Base-by-base conservation (phyloP, 2,888 invertebrate species). In the Rhingia campestris region DNA sequence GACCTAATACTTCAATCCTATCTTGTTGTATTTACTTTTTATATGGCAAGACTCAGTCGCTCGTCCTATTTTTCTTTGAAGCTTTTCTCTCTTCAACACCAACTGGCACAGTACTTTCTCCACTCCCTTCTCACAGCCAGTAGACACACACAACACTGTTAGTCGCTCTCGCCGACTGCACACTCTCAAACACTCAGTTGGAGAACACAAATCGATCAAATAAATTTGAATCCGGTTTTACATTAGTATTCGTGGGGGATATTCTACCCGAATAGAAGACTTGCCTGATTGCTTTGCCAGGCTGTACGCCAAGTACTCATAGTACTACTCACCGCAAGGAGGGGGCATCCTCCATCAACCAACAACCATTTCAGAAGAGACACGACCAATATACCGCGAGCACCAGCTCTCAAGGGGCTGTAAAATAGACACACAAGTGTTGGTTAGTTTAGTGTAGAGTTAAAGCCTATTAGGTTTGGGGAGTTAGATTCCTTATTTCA, bases 401-500 rank as follows among this genome's bases (percentile, higher is more conserved):
- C 6, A 45, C 37, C 33, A 72, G 53, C 61, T 4, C 14, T 56
- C 41, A 64, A 69, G 82, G 82, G 84, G 80, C 84, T 84, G 80
- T 73, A 56, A 84, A 84, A 54, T 75, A 84, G 64, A 49, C 70
- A 22, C 22, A 22, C 22, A 70, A 70, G 80, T 75, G 69, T 80
- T 70, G 61, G 80, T 72, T 73, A 66, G 74, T 76, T 22, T 51
- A 58, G 70, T 75, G 70, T 43, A 84, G 80, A 74, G 70, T 53
- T 58, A 33, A 47, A 79, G 69, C 79, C 82, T 79, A 79, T 80
- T 84, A 84, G 84, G 80, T 84, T 84, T 80, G 84, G 84, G 84
- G 84, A 84, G 84, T 80, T 84, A 80, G 80, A 84, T 84, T 84
- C 84, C 84, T 84, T 84, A 84, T 80, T 82, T 84, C 69, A 53